A percentile compares a stretch with the other conserved stretches of the same genome.
These are phyloP conservation scores for Botrylloides violaceus DNA, from an alignment of 23 tunicate species.

Conservation along the genomic window DNA sequence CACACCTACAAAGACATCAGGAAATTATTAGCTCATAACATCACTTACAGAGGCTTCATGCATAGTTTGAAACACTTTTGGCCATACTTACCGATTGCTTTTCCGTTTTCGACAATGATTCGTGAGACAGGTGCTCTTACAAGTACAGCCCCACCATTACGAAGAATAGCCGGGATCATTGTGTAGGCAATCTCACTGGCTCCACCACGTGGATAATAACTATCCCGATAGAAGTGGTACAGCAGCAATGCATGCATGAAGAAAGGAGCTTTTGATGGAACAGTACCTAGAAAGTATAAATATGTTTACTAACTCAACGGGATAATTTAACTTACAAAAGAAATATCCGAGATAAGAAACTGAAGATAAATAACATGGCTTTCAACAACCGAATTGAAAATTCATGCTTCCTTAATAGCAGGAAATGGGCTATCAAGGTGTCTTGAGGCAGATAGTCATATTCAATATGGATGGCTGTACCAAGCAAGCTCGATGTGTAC, in stretches of 20 bases:
- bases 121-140: constrained; percentile 21
- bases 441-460: too few species aligned
- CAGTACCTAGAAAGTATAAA: constrained; percentile 7
- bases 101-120: constrained; percentile 16
- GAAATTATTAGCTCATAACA: neutral
- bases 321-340: too few species aligned
- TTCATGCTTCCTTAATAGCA: too few species aligned
- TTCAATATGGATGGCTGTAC: too few species aligned
- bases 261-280: constrained; percentile 16
- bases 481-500: too few species aligned
- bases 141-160: constrained; percentile 27
- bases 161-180: constrained; percentile 27
- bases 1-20: constrained; percentile 9
- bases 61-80: neutral
- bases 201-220: constrained; percentile 44
- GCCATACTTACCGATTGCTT: constrained; percentile 26
- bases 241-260: constrained; percentile 35
- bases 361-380: too few species aligned
- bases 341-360: too few species aligned
- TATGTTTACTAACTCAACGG: too few species aligned
- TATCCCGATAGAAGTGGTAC: constrained; percentile 20
- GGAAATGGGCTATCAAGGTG: too few species aligned
- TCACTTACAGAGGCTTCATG: neutral
- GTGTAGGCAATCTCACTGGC: constrained; percentile 38
- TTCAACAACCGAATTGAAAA: too few species aligned